Evolutionary conservation across 2,113 vertebrate species (phyloP).

Genomic region (Microtus ochrogaster): DNA sequence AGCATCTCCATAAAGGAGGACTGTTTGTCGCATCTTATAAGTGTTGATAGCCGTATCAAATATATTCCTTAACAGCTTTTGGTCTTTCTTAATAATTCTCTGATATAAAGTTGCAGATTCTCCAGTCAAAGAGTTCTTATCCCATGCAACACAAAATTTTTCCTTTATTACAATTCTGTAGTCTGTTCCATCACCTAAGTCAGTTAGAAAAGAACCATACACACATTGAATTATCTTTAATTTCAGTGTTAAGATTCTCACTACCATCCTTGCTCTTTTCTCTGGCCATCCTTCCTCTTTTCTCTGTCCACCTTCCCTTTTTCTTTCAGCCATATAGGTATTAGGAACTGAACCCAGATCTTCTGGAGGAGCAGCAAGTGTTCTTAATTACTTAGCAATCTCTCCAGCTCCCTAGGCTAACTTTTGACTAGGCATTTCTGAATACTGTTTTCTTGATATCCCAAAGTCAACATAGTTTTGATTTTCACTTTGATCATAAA

Average conservation of each 20-base stretch:
- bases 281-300: neutral
- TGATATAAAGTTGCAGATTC: neutral
- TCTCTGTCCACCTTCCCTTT: neutral
- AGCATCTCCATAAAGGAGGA: slow-evolving; percentile 76
- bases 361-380: neutral
- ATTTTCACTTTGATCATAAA: neutral
- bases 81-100: slow-evolving; percentile 25
- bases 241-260: slow-evolving; percentile 19
- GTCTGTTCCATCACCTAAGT: slow-evolving; percentile 55
- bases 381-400: neutral
- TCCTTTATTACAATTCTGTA: slow-evolving; percentile 70
- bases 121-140: slow-evolving; percentile 13
- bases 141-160: neutral
- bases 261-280: neutral
- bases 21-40: neutral
- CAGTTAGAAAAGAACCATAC: neutral
- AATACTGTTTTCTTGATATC: neutral
- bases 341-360: neutral
- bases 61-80: neutral
- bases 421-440: neutral
- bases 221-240: slow-evolving; percentile 10
- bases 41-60: slow-evolving; percentile 15
- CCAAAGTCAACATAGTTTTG: neutral
- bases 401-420: neutral
- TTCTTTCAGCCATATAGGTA: neutral